A percentile compares a stretch with the other conserved stretches of the same genome.
These are phyloP conservation scores for Archivesica marissinica DNA, from an alignment of 1,140 invertebrate genomes.

Conservation along the genomic window DNA sequence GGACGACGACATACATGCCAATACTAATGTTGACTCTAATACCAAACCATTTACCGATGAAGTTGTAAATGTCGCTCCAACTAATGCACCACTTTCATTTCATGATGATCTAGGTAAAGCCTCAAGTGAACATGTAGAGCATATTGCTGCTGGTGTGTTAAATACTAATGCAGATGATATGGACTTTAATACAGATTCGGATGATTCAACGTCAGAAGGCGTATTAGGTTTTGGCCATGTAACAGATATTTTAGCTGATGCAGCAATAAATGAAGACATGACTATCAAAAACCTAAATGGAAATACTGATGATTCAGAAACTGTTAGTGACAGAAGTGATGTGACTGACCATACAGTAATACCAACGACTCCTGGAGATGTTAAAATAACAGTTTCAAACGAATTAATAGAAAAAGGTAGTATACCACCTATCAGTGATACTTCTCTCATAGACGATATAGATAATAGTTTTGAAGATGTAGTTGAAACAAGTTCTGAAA, in stretches of 20 bases:
- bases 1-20: neutral
- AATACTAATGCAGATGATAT: neutral
- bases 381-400: no score
- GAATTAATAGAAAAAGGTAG: no score
- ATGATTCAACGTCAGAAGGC: neutral
- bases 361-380: no score
- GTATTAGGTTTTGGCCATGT: neutral
- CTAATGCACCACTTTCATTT: no score
- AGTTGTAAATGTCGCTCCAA: neutral
- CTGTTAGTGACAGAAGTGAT: neutral
- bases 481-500: neutral
- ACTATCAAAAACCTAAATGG: neutral
- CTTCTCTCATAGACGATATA: no score
- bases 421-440: no score
- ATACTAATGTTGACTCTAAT: neutral
- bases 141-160: neutral
- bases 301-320: neutral
- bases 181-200: neutral
- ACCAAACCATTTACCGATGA: neutral
- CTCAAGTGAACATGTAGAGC: no score
- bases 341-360: no score
- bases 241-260: neutral
- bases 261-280: neutral
- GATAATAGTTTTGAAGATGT: neutral
- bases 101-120: no score